Conservation (phyloP, 2,888 invertebrate species). For the Eumacrocentrus americanus region DNA sequence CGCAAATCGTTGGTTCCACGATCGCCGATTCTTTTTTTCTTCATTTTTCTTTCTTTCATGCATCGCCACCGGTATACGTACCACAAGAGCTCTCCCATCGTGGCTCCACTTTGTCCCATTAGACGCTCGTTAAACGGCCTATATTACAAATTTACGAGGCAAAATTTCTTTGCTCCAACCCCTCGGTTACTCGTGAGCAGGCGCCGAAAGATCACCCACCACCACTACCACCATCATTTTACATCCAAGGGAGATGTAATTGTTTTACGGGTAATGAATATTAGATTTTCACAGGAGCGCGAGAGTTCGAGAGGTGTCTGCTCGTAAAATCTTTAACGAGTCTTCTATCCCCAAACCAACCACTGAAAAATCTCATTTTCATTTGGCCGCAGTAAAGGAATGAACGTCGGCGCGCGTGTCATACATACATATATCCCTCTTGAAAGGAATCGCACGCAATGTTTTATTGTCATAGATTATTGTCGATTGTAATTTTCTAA, state of each 20-base stretch:
- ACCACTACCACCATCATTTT: slow-evolving; percentile 31
- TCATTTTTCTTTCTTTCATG: background rate
- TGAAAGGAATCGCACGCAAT: no score
- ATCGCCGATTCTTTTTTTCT: background rate
- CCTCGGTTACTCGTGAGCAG: background rate
- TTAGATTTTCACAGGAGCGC: slow-evolving; percentile 38
- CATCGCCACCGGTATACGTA: background rate
- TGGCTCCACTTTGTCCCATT: slow-evolving; percentile 23
- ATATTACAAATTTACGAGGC: slow-evolving; percentile 47
- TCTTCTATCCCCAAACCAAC: slow-evolving; percentile 32
- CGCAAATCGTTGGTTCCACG: slow-evolving; percentile 11
- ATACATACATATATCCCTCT: background rate
- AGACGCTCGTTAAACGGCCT: slow-evolving; percentile 44
- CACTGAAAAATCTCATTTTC: slow-evolving; percentile 10
- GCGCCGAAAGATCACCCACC: slow-evolving; percentile 30
- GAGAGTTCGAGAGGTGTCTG: slow-evolving; percentile 24
- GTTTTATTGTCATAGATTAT: background rate
- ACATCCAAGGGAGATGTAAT: slow-evolving; percentile 37
- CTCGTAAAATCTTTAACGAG: slow-evolving; percentile 38
- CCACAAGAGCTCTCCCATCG: background rate
- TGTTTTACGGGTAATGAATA: slow-evolving; percentile 47
- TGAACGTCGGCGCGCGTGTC: background rate
- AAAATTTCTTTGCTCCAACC: slow-evolving; percentile 34
- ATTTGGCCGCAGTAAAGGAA: background rate
- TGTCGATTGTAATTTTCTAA: no score